Conservation (phyloP, 2,113 vertebrate species). For the Scartelaos histophorus region DNA sequence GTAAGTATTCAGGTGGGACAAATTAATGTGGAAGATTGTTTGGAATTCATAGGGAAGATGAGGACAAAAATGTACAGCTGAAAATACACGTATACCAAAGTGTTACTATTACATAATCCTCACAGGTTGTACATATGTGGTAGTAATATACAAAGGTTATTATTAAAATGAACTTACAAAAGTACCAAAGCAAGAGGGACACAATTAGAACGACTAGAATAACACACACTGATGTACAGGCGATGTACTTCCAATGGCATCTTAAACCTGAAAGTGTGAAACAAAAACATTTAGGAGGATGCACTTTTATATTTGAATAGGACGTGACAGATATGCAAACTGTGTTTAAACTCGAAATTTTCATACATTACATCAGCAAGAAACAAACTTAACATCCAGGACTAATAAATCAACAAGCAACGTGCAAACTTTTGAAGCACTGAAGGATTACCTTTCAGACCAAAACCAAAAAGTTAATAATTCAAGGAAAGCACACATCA, state of each 20-base stretch:
- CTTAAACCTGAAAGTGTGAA: slow-evolving; percentile 29
- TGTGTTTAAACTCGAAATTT: not conserved
- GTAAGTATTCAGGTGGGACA: not conserved
- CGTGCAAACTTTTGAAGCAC: not conserved
- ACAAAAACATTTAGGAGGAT: not conserved
- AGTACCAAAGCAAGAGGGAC: slow-evolving; percentile 68
- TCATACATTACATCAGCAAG: not conserved
- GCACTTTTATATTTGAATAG: not conserved
- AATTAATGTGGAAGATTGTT: not conserved
- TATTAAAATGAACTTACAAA: slow-evolving; percentile 57
- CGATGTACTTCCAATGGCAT: slow-evolving; percentile 22
- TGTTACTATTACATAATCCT: not conserved
- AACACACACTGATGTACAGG: slow-evolving; percentile 5
- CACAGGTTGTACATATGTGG: not conserved
- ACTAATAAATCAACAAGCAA: not conserved
- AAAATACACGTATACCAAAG: not conserved
- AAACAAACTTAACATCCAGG: not conserved
- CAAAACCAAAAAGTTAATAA: slow-evolving; percentile 3
- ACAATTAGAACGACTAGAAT: slow-evolving; percentile 30
- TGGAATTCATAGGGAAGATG: not conserved
- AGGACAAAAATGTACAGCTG: not conserved
- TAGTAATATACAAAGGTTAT: not conserved
- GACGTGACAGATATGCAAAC: not conserved
- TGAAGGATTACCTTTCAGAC: not conserved
- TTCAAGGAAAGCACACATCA: not conserved